phyloP scores from a whole-genome alignment of 2,888 invertebrate genomes.

The Neocrepidodera transversa region DNA sequence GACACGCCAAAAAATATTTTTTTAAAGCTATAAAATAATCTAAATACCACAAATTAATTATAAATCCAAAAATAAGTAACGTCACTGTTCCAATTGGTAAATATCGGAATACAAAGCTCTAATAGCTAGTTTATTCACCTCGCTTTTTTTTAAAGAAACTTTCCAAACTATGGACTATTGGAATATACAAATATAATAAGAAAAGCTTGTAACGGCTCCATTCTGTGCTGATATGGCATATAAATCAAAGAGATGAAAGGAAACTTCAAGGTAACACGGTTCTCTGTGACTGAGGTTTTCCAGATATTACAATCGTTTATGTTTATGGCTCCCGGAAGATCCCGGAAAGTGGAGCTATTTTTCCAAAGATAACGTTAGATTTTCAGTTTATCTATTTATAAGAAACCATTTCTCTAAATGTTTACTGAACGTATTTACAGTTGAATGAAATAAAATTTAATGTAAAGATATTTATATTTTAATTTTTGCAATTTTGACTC shows the following conservation, averaged over 20 bases:
- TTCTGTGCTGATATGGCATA: conserved; percentile 15
- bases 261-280: conserved; percentile 34
- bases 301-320: conserved; percentile 35
- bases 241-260: conserved; percentile 34
- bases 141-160: background rate
- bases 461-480: too few relatives aligned
- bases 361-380: conserved; percentile 16
- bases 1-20: too few relatives aligned
- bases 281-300: conserved; percentile 30
- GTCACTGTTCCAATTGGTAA: too few relatives aligned
- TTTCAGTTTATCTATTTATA: conserved; percentile 15
- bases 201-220: conserved; percentile 19
- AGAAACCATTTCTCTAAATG: conserved; percentile 19
- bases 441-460: too few relatives aligned
- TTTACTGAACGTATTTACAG: conserved; percentile 3
- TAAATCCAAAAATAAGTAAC: too few relatives aligned
- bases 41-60: too few relatives aligned
- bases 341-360: conserved; percentile 19
- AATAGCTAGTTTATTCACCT: conserved; percentile 7
- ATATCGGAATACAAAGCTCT: too few relatives aligned
- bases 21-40: too few relatives aligned
- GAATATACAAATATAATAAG: conserved; percentile 19
- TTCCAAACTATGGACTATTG: conserved; percentile 8
- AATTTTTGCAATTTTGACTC: too few relatives aligned
- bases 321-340: conserved; percentile 28